A percentile compares a stretch with the other conserved stretches of the same genome.
Evolutionary conservation across 92 coral and sea anemone species (phyloP).

Genomic region (Galaxea fascicularis): DNA sequence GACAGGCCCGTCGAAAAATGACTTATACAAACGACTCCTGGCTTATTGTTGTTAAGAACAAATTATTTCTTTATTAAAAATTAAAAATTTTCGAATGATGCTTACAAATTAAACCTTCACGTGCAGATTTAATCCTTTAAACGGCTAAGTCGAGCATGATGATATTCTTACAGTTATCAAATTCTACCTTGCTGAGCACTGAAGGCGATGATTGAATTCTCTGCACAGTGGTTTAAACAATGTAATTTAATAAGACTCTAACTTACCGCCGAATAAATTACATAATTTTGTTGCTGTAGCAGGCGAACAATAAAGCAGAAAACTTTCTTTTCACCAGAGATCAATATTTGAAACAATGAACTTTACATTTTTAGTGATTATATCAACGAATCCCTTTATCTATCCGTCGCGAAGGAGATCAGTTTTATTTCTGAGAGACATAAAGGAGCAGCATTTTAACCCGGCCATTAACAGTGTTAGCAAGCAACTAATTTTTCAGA

Average conservation of each 20-base stretch:
- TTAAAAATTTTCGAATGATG: too few species aligned
- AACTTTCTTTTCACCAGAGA: neutral
- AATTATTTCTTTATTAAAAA: too few species aligned
- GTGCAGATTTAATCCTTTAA: too few species aligned
- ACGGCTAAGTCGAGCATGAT: too few species aligned
- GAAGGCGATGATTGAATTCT: neutral
- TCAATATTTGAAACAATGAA: neutral
- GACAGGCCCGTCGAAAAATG: neutral
- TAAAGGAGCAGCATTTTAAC: neutral
- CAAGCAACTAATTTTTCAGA: neutral
- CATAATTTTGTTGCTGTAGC: neutral
- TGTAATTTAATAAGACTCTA: neutral
- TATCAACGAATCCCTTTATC: neutral
- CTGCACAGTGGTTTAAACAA: neutral
- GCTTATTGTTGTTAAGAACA: too few species aligned
- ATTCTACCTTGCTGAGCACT: neutral
- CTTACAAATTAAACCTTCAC: too few species aligned
- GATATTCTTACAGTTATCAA: too few species aligned
- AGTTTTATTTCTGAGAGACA: neutral
- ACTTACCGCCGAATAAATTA: neutral
- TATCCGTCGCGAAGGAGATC: neutral
- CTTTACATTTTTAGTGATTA: neutral
- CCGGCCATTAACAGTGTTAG: neutral
- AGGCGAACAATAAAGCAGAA: neutral
- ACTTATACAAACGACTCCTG: neutral